phyloP scores from a whole-genome alignment of 2,888 invertebrate genomes.

The Coelinius sp. region DNA sequence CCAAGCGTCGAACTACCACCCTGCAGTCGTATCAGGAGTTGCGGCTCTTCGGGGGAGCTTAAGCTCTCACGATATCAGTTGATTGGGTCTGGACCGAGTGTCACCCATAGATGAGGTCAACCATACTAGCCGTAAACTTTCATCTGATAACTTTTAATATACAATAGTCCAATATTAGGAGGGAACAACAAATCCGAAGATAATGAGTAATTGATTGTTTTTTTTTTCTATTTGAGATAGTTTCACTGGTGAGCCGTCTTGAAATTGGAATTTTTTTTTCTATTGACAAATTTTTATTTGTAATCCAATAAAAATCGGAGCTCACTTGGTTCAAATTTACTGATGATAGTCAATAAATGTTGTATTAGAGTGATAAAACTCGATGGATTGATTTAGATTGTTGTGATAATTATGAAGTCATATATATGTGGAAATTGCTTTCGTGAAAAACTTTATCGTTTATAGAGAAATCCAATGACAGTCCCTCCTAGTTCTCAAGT shows the following conservation, averaged over 20 bases:
- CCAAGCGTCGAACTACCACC: constrained; percentile 58
- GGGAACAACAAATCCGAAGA: background rate
- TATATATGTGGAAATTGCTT: too few species aligned
- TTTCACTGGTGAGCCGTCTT: background rate
- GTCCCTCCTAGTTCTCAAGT: too few species aligned
- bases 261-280: background rate
- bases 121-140: background rate
- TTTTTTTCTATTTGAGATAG: constrained; percentile 3
- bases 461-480: too few species aligned
- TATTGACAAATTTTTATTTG: background rate
- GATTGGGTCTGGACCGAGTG: constrained; percentile 64
- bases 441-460: too few species aligned
- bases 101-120: constrained; percentile 14
- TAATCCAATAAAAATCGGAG: too few species aligned
- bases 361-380: too few species aligned
- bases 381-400: too few species aligned
- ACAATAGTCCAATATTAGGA: background rate
- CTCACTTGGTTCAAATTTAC: too few species aligned
- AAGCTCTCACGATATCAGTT: constrained; percentile 67
- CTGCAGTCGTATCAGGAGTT: constrained; percentile 65
- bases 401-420: too few species aligned
- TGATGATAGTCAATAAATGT: too few species aligned
- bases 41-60: constrained; percentile 63
- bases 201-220: constrained; percentile 18
- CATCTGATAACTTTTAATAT: constrained; percentile 17